Base-by-base conservation (phyloP, 2,797 vertebrate genomes). In the Lateolabrax maculatus region DNA sequence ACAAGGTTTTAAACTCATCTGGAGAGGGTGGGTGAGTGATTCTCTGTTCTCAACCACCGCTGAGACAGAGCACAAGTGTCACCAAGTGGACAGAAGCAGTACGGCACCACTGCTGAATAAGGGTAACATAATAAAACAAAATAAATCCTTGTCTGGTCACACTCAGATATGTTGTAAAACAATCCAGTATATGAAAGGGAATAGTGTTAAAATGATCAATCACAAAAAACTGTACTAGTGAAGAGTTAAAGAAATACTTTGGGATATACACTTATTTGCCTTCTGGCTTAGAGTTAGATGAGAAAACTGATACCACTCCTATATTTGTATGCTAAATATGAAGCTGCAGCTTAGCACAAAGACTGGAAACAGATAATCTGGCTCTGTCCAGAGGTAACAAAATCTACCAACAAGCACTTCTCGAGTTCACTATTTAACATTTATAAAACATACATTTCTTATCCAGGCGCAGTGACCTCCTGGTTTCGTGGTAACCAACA, bases 11-110 rank as follows among this genome's bases (percentile, higher is more conserved):
- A 48, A 67, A 60, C 21, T 73, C 43, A 5, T 55, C 29, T 51
- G 37, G 7, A 55, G 25, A 64, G 61, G 21, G 1, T 15, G 34
- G 31, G 2, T 13, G 44, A 55, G 25, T 9, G 63, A 63, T 19
- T 55, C n/a, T 49, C 11, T 58, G 53, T 8, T 37, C 4, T 53
- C 34, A 4, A 37, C 11, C 16, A 29, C 18, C 1, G 4, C 65
- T 74, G 39, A 80, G 41, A 84, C 86, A 71, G 94, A 92, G 62
- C 92, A 93, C 84, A 93, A 90, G 90, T 87, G 93, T 41, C 94
- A 92, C 87, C 94, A 75, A 84, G 90, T 90, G 94, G 87, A 53
- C 53, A 29, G 0, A 10, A 55, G 7, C 1, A 16, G 49, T 31
- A 80, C 70, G 83, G 74, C 82, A 71, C 5, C 5, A 1, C 11